Conservation (phyloP, 2,888 invertebrate genomes). For the Opisthograptis luteolata region DNA sequence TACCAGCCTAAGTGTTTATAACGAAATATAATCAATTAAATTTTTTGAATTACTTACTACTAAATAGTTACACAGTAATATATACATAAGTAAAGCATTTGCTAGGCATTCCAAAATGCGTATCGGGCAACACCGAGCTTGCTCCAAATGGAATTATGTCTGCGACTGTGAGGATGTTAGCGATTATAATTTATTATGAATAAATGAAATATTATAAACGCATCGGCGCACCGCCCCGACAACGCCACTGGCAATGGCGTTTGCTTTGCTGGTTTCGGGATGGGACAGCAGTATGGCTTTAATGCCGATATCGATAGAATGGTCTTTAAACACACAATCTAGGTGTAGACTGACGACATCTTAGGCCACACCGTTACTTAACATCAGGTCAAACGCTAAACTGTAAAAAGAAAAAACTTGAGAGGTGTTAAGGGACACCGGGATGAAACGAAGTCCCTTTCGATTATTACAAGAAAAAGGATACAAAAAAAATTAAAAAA, state of each 20-base stretch:
- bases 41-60: too few relatives aligned
- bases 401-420: too few relatives aligned
- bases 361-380: too few relatives aligned
- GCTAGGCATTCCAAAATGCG: not conserved
- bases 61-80: too few relatives aligned
- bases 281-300: constrained; percentile 43
- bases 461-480: too few relatives aligned
- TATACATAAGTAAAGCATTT: not conserved
- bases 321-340: not conserved
- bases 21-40: too few relatives aligned
- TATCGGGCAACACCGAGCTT: constrained; percentile 37
- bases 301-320: constrained; percentile 36
- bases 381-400: too few relatives aligned
- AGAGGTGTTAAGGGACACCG: too few relatives aligned
- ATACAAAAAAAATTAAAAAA: too few relatives aligned
- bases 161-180: constrained; percentile 48
- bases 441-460: too few relatives aligned
- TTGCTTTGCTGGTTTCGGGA: constrained; percentile 75
- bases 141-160: constrained; percentile 60
- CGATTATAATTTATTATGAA: constrained; percentile 85
- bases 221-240: constrained; percentile 82
- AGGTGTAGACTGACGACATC: too few relatives aligned
- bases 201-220: constrained; percentile 85
- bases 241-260: constrained; percentile 83
- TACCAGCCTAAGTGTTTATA: too few relatives aligned